Base-by-base conservation (phyloP, 2,888 invertebrate genomes). In the Lepidochitona cinerea region DNA sequence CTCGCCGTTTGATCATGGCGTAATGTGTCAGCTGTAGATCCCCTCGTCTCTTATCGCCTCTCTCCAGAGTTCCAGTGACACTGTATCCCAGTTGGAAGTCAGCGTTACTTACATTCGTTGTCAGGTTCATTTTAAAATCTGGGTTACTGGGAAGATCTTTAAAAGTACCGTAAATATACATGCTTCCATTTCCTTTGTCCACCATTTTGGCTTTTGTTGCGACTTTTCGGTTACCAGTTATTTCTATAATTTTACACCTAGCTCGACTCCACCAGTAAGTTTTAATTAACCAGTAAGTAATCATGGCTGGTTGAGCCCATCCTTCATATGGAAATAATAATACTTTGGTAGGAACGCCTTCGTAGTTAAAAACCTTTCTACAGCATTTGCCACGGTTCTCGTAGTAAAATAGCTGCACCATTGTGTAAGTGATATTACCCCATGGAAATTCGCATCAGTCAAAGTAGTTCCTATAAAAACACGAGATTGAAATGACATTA, bases 31-130 rank as follows among this genome's bases (percentile, higher is more conserved):
- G 94, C 90, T 96, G 95, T 91, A 95, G 95, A 88, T 93, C 93
- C 91, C 95, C 95, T 83, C 94, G 94, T 88, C 94, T 93, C 81
- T 94, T 94, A 71, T 87, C 79, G 82, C 96, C 96, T 26, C 96
- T 93, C 90, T 96, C 96, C 87, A 96, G 92, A 14, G 95, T 95
- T 14, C 96, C 96, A 0, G 96, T 96, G 93, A 96, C 95, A 88
- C 95, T 95, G 92, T 96, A 96, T 68, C 96, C 96, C 94, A 95
- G 95, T 91, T 96, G 95, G 92, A 95, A 96, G 92, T 96, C 96
- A 69, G 95, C 94, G 86, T 94, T 94, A 66, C 95, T 94, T 85
- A 96, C 95, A 91, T 95, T 95, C 76, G 95, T 95, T 76, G 95
- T 96, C 88, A 96, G 93, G 91, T 94, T 94, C 89, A 96, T 92